Conservation (phyloP, 2,797 vertebrate species). For the Leptodactylus fallax region DNA sequence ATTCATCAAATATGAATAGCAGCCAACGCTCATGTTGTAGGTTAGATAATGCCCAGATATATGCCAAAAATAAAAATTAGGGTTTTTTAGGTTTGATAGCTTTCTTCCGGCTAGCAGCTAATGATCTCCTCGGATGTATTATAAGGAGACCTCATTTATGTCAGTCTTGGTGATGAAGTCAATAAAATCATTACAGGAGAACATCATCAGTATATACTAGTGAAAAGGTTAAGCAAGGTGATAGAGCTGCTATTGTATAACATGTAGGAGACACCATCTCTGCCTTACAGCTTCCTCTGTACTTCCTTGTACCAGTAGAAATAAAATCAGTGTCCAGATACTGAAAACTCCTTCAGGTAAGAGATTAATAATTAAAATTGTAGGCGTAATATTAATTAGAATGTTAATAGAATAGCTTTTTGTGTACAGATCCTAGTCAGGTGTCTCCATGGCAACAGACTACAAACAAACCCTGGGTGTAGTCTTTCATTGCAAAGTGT, state of each 20-base stretch:
- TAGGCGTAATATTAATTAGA: too few relatives aligned
- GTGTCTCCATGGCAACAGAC: too few relatives aligned
- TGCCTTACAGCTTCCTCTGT: neutral
- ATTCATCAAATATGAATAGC: too few relatives aligned
- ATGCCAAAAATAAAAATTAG: neutral
- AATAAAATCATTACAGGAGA: neutral
- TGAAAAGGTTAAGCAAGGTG: neutral
- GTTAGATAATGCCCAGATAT: neutral
- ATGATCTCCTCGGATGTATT: neutral
- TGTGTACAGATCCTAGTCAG: neutral
- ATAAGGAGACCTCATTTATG: neutral
- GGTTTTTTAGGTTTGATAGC: neutral
- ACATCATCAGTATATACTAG: neutral
- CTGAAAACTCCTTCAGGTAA: neutral
- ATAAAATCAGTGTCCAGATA: neutral
- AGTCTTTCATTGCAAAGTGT: too few relatives aligned
- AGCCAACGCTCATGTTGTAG: neutral
- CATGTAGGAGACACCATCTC: slow-evolving; percentile 26
- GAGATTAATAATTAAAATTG: neutral
- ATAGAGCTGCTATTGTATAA: neutral
- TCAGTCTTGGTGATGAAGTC: slow-evolving; percentile 4
- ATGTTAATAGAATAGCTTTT: too few relatives aligned
- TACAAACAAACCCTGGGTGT: too few relatives aligned
- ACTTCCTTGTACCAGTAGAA: neutral
- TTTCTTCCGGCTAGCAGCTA: neutral